These are phyloP conservation scores for Sternarchorhynchus goeldii DNA, from an alignment of 2,797 vertebrate species.

Conservation along the genomic window DNA sequence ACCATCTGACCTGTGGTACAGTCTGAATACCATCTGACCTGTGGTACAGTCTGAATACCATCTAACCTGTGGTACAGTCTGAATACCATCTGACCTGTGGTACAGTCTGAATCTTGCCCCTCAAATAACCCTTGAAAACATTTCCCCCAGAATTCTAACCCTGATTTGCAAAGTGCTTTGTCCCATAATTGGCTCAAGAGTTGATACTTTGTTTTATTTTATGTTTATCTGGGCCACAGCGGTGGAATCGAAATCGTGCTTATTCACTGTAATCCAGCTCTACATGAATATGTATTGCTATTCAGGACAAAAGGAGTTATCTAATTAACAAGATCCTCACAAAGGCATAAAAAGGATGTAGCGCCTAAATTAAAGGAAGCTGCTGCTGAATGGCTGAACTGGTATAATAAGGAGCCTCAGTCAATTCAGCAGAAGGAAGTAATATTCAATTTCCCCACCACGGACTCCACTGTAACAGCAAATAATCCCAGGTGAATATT, in stretches of 20 bases:
- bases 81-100: background rate
- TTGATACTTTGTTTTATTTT: background rate
- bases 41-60: too few relatives aligned
- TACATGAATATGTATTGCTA: constrained; percentile 49
- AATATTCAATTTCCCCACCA: background rate
- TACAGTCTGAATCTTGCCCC: background rate
- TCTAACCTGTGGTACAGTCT: too few relatives aligned
- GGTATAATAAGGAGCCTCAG: constrained; percentile 32
- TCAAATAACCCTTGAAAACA: background rate
- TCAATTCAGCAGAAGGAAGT: constrained; percentile 15
- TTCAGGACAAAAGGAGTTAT: constrained; percentile 31
- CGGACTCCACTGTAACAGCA: background rate
- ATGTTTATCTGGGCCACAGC: constrained; percentile 20
- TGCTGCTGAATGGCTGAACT: constrained; percentile 40
- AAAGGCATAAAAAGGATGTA: constrained; percentile 35
- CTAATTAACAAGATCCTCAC: constrained; percentile 37
- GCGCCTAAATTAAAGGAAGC: constrained; percentile 51
- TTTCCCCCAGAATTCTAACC: background rate
- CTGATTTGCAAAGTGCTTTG: background rate
- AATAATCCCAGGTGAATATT: constrained; percentile 1
- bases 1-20: too few relatives aligned
- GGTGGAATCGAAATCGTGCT: background rate
- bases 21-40: too few relatives aligned
- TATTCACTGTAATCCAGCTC: constrained; percentile 9
- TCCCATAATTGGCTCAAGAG: background rate